These are phyloP conservation scores for Petrophora chlorosata DNA, from an alignment of 2,888 invertebrate genomes.

Conservation along the genomic window DNA sequence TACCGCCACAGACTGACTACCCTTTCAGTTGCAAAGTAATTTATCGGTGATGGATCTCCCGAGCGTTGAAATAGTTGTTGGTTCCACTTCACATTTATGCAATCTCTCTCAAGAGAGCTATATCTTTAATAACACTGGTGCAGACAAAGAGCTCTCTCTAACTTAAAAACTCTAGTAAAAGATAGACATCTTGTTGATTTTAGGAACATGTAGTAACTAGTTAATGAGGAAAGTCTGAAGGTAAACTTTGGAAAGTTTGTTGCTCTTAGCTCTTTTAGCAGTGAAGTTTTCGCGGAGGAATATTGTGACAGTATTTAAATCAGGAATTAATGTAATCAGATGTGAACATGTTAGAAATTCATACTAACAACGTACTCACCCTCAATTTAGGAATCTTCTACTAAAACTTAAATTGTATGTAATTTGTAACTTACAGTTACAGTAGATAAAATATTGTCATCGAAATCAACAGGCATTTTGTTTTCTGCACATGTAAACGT, in stretches of 20 bases:
- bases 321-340: too few relatives aligned
- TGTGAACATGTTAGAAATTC: too few relatives aligned
- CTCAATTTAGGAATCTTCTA: too few relatives aligned
- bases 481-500: too few relatives aligned
- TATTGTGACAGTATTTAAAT: too few relatives aligned
- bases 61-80: not conserved
- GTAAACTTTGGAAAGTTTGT: not conserved
- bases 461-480: too few relatives aligned
- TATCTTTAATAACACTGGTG: not conserved
- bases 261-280: not conserved
- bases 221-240: slow-evolving; percentile 21
- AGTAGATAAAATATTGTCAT: too few relatives aligned
- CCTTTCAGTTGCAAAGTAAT: not conserved
- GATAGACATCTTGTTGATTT: slow-evolving; percentile 16
- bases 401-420: too few relatives aligned
- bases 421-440: too few relatives aligned
- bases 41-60: not conserved
- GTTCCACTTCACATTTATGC: not conserved
- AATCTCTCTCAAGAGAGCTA: not conserved
- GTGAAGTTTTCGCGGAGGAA: not conserved
- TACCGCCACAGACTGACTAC: too few relatives aligned
- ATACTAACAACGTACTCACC: too few relatives aligned
- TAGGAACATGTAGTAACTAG: slow-evolving; percentile 14
- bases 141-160: not conserved
- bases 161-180: not conserved